Base-by-base conservation (phyloP, 2,888 invertebrate species). In the Morpho helenor region DNA sequence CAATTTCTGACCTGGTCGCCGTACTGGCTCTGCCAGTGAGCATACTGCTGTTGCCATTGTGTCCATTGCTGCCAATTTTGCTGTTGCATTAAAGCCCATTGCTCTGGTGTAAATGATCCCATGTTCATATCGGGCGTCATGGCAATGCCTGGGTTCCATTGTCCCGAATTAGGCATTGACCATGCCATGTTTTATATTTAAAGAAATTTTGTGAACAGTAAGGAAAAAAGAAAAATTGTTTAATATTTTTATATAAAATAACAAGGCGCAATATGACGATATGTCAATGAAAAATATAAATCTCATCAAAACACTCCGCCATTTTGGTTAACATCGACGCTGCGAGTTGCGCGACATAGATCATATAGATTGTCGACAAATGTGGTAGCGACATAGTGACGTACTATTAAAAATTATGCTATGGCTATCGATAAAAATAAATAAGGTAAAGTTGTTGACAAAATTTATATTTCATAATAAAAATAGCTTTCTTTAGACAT, bases 41-140 rank as follows among this genome's bases (percentile, higher is more conserved):
- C 93, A 82, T 95, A 95, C 71, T 95, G 95, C 67, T 94, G 94
- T 70, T 95, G 94, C 95, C 95, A 95, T 68, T 95, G 94, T 8
- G 93, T 92, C 93, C 95, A 94, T 68, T 95, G 94, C 65, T 93
- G 92, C 93, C 94, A 94, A 72, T 93, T 94, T 76, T 94, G 94
- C 68, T 94, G 94, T 72, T 94, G 94, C 80, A 93, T 88, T 67
- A 92, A 86, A 48, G 93, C 88, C 94, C 94, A 94, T 78, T 94
- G 94, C 68, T 94, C 94, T 48, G 93, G 80, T 7, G 93, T 92
- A 66, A 93, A 94, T 22, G 90, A 70, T 16, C 76, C 77, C 77
- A 87, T 77, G 61, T 70, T 82, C 74, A 83, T 75, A 60, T 86
- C 81, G 56, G 79, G 70, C 49, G 76, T 63, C 73, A 82, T 72